phyloP scores from a whole-genome alignment of 2,113 vertebrate species.

The Columba livia region DNA sequence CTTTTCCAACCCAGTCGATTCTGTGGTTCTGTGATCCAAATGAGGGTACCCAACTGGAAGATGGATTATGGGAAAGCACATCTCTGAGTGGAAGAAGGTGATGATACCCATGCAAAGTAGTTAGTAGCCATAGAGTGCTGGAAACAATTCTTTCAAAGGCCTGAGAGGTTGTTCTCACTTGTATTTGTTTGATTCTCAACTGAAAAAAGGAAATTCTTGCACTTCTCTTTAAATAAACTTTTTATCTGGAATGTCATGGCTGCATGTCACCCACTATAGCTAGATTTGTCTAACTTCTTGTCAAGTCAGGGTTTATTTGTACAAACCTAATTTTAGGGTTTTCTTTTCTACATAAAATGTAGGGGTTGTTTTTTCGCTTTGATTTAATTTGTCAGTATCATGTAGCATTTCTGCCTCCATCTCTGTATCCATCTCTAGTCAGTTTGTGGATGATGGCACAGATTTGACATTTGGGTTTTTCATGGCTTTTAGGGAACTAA shows the following conservation, averaged over 20 bases:
- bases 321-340: constrained; percentile 16
- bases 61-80: background rate
- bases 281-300: constrained; percentile 13
- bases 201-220: background rate
- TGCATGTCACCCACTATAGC: background rate
- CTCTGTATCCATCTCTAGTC: background rate
- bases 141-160: background rate
- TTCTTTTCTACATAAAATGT: background rate
- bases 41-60: background rate
- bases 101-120: background rate
- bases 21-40: background rate
- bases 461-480: background rate
- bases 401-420: background rate
- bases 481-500: background rate
- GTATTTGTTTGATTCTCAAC: background rate
- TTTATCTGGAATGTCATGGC: background rate
- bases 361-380: background rate
- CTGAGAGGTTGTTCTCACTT: background rate
- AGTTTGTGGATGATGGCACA: background rate
- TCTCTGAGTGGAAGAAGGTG: background rate
- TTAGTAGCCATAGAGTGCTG: background rate
- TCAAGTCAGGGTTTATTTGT: constrained; percentile 22
- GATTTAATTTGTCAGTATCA: constrained; percentile 39
- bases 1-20: too few relatives aligned
- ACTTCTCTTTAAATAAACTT: constrained; percentile 8